Evolutionary conservation across 2,888 invertebrate genomes (phyloP).

Genomic region (Spatulosminthurus flaviceps): DNA sequence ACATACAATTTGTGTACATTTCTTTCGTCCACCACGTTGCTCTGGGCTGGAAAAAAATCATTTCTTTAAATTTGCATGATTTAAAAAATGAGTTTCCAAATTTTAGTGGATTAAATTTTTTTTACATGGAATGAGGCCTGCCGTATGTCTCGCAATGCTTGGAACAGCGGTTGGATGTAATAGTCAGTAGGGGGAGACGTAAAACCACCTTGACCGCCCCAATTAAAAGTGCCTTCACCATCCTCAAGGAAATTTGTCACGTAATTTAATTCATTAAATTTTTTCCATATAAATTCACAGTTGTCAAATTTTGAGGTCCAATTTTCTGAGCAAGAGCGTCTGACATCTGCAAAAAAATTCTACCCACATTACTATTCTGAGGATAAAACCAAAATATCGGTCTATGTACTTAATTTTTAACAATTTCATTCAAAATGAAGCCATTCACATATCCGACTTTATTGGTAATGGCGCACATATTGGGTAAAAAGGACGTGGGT

Average conservation of each 20-base stretch:
- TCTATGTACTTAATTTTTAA: too few relatives aligned
- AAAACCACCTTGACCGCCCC: slow-evolving; percentile 75
- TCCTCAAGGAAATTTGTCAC: slow-evolving; percentile 84
- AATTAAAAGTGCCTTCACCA: slow-evolving; percentile 76
- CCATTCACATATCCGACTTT: too few relatives aligned
- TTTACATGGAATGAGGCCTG: background rate
- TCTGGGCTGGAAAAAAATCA: background rate
- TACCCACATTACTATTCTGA: too few relatives aligned
- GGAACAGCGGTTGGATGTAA: slow-evolving; percentile 78
- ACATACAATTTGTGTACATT: slow-evolving; percentile 29
- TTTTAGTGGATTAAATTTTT: background rate
- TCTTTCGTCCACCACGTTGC: slow-evolving; percentile 34
- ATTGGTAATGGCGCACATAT: too few relatives aligned
- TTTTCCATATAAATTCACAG: slow-evolving; percentile 80
- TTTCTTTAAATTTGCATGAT: background rate
- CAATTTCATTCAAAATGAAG: background rate
- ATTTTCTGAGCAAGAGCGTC: slow-evolving; percentile 56
- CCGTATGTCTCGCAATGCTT: slow-evolving; percentile 66
- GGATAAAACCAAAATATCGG: too few relatives aligned
- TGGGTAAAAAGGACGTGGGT: background rate
- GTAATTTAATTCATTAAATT: slow-evolving; percentile 76
- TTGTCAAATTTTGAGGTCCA: slow-evolving; percentile 71
- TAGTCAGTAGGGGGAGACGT: slow-evolving; percentile 79
- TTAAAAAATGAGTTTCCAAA: background rate
- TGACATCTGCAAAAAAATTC: background rate